These are phyloP conservation scores for Sciurus carolinensis DNA, from an alignment of 2,797 vertebrate genomes.

Conservation along the genomic window DNA sequence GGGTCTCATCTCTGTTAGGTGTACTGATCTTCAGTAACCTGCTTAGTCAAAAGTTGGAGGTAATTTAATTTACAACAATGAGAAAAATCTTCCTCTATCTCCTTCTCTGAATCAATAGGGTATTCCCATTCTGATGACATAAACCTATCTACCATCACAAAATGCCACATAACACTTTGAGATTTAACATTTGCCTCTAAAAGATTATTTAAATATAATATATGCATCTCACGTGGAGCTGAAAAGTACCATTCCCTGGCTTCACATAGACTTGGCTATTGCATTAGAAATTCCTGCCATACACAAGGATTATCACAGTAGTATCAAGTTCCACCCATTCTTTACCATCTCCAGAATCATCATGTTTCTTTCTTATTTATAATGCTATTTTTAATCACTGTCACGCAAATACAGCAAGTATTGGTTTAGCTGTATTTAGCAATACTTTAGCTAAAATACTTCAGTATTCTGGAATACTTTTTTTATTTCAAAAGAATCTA, in stretches of 20 bases:
- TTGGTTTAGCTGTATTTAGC: conserved; percentile 7
- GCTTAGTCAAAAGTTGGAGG: conserved; percentile 58
- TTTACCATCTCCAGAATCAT: conserved; percentile 65
- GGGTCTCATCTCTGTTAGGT: conserved; percentile 1
- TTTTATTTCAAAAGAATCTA: conserved; percentile 50
- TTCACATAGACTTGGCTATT: neutral
- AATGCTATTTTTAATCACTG: conserved; percentile 54
- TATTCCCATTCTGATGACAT: neutral
- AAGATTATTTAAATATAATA: conserved; percentile 40
- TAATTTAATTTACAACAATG: conserved; percentile 57
- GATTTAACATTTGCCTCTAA: conserved; percentile 57
- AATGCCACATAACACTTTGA: conserved; percentile 55
- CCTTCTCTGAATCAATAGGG: neutral
- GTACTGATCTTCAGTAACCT: conserved; percentile 65
- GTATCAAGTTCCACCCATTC: neutral
- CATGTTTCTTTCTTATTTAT: conserved; percentile 62
- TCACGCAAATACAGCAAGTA: conserved; percentile 46
- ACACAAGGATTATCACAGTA: neutral
- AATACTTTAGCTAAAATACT: conserved; percentile 7
- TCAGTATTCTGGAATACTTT: conserved; percentile 63
- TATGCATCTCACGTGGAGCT: neutral
- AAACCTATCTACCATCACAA: conserved; percentile 9
- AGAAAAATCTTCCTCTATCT: conserved; percentile 28
- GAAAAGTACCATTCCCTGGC: conserved; percentile 68
- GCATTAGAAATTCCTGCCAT: neutral